These are phyloP conservation scores for Dufourea novaeangliae DNA, from an alignment of 1,140 invertebrate genomes.

Conservation along the genomic window DNA sequence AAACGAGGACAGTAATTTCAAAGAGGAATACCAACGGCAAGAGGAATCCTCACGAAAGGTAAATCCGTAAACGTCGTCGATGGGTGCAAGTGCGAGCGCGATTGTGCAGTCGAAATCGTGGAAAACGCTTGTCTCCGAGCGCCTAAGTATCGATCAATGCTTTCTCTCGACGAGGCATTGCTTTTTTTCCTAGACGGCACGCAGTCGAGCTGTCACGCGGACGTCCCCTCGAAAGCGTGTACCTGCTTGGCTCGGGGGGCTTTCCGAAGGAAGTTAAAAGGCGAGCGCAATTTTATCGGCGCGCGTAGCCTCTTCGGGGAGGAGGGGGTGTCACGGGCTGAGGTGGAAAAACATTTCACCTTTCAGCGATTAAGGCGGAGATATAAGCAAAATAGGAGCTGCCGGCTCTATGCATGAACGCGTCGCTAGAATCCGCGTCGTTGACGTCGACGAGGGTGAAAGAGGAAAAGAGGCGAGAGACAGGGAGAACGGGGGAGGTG, in stretches of 20 bases:
- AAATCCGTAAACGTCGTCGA: neutral
- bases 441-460: conserved; percentile 27
- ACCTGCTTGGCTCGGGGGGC: neutral
- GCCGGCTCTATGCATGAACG: conserved; percentile 65
- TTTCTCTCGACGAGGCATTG: conserved; percentile 13
- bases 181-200: neutral
- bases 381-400: conserved; percentile 45
- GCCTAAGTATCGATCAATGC: conserved; percentile 37
- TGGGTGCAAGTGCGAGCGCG: neutral
- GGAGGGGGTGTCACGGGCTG: too few species aligned
- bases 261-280: conserved; percentile 15
- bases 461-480: too few species aligned
- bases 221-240: neutral
- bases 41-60: neutral
- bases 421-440: conserved; percentile 62
- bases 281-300: conserved; percentile 23
- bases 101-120: conserved; percentile 13
- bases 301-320: neutral
- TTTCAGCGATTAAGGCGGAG: conserved; percentile 22
- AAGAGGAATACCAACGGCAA: neutral
- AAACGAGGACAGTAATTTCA: neutral
- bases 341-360: neutral
- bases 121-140: conserved; percentile 16
- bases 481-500: neutral
- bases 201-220: neutral